A percentile compares a stretch with the other conserved stretches of the same genome.
phyloP scores from a whole-genome alignment of 2,888 invertebrate genomes.

The Caenorhabditis imperialis region DNA sequence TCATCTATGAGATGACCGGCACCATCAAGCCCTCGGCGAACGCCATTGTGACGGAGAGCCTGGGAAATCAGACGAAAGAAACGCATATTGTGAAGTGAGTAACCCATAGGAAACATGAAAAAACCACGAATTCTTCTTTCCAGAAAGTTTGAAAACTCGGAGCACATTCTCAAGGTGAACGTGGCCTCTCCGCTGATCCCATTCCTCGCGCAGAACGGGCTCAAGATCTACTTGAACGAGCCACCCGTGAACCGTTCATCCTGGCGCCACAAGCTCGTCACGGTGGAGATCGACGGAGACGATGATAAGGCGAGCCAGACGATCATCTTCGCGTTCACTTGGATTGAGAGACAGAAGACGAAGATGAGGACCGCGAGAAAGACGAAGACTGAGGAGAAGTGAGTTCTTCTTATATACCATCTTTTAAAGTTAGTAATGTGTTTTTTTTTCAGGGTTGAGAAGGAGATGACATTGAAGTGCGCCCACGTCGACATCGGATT shows the following conservation, averaged over 20 bases:
- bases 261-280: neutral
- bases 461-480: neutral
- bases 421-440: neutral
- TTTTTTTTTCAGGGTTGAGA: neutral
- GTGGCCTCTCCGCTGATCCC: neutral
- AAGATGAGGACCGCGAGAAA: neutral
- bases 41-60: too few species aligned
- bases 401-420: neutral
- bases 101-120: too few species aligned
- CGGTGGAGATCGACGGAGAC: neutral
- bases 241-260: neutral
- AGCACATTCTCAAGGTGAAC: neutral
- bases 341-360: neutral
- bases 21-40: too few species aligned
- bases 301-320: too few species aligned
- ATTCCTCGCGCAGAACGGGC: neutral
- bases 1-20: too few species aligned
- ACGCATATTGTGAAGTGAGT: neutral
- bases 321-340: neutral
- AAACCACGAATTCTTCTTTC: too few species aligned
- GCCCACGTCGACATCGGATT: neutral
- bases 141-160: conserved; percentile 5
- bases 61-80: neutral
- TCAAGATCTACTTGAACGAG: conserved; percentile 2
- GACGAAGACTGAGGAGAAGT: neutral